Base-by-base conservation (phyloP, 1,140 invertebrate genomes). In the Brachionus manjavacas region DNA sequence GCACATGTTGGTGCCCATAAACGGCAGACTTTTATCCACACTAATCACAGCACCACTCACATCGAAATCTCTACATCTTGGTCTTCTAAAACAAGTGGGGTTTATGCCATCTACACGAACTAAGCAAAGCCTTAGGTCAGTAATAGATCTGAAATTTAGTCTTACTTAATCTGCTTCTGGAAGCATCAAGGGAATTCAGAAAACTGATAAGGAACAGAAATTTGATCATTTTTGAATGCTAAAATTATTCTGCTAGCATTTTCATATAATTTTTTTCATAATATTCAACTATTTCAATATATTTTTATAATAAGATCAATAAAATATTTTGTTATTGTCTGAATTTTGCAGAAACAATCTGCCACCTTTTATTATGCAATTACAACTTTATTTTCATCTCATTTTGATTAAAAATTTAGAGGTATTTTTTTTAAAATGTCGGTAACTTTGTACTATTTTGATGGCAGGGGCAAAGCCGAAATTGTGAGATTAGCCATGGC, bases 401-500 rank as follows among this genome's bases (percentile, higher is more conserved):
- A 9, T 68, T 68, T 12, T 68, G 9, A 35, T 68, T 28, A 3
- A 12, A 46, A 12, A 46, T 28, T 68, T 31, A 31, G 25, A 68
- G 16, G 11, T 68, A 41, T 16, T 41, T 72, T 20, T 20, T 3
- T 9, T 8, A 64, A 64, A 64, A 84, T 84, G 81, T 46, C 81
- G 3, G 70, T 49, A 55, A 25, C 14, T 60, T 66, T 84, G 12
- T 60, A 52, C 16, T 84, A 84, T 52, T 85, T 85, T 55, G 74
- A 85, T 68, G 85, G 85, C 0, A 70, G 85, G 41, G 85, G 85
- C 2, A 66, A 80, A 43, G 85, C 78, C 6, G 85, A 86, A 81
- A 72, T 86, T 31, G 80, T 86, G n/a, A 72, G 85, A 49, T 64
- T 86, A n/a, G 66, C 78, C 12, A 74, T 86, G 60, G 85, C 84